Evolutionary conservation across 2,888 invertebrate species (phyloP).

Genomic region (Vannuccia rotundouncinata): DNA sequence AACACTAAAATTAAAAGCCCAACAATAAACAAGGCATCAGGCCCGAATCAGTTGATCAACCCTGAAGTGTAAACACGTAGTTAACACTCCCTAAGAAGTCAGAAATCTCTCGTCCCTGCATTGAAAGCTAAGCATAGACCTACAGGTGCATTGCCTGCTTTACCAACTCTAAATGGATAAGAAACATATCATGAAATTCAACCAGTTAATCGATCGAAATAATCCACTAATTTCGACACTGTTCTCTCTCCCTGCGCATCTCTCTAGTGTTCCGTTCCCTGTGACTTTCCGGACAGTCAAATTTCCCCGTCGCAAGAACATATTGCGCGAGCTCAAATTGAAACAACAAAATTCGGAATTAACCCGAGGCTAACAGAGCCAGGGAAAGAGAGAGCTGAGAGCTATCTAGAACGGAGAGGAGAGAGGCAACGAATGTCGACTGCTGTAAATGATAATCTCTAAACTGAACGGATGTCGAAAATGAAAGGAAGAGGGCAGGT

Average conservation of each 20-base stretch:
- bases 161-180: background rate
- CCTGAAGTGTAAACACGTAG: background rate
- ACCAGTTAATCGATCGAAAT: constrained; percentile 23
- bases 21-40: too few species aligned
- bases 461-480: constrained; percentile 8
- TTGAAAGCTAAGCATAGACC: too few species aligned
- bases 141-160: too few species aligned
- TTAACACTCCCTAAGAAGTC: constrained; percentile 7
- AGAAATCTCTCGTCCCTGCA: background rate
- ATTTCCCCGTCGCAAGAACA: background rate
- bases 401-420: too few species aligned
- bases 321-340: constrained; percentile 17
- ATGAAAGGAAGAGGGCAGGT: background rate
- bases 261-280: background rate
- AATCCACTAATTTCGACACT: background rate
- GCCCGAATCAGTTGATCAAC: background rate
- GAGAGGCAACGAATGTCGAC: constrained; percentile 7
- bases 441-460: constrained; percentile 22
- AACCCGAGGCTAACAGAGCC: background rate
- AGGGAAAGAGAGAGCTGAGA: background rate
- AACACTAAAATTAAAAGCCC: too few species aligned
- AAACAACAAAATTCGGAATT: constrained; percentile 24
- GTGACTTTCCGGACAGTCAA: background rate
- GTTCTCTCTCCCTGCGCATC: background rate
- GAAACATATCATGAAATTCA: constrained; percentile 23